Conservation (phyloP, 2,113 vertebrate genomes). For the Plestiodon gilberti region DNA sequence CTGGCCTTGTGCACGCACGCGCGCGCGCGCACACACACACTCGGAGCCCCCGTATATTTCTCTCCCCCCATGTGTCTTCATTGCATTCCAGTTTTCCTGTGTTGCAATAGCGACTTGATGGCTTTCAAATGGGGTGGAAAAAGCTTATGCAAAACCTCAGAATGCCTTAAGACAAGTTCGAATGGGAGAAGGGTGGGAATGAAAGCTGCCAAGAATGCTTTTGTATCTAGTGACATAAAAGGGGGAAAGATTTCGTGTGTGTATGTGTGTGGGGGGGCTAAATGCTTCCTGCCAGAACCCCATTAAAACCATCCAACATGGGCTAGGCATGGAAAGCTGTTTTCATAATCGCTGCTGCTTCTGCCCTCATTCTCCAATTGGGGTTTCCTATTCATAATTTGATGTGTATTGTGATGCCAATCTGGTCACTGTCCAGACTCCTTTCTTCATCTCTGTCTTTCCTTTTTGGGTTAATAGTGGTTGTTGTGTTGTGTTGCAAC, state of each 20-base stretch:
- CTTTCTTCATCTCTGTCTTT: background rate
- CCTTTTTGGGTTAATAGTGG: background rate
- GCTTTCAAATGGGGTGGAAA: background rate
- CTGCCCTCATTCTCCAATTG: background rate
- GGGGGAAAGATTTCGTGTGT: background rate
- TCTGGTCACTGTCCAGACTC: background rate
- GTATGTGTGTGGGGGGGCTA: background rate
- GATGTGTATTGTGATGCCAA: background rate
- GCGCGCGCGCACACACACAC: background rate
- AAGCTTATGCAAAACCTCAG: background rate
- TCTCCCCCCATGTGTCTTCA: background rate
- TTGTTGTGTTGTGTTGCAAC: background rate
- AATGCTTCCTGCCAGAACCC: conserved; percentile 6
- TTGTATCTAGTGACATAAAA: background rate
- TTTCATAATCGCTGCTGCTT: background rate
- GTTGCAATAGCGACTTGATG: background rate
- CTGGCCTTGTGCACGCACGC: background rate
- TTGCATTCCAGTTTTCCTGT: background rate
- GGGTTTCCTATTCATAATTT: conserved; percentile 1
- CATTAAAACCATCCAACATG: background rate
- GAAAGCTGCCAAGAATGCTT: background rate
- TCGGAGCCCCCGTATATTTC: background rate
- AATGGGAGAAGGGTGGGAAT: background rate
- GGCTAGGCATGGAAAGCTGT: background rate
- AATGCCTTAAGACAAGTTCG: conserved; percentile 44